Evolutionary conservation across 2,888 invertebrate species (phyloP).

Genomic region (Theodoxus fluviatilis): DNA sequence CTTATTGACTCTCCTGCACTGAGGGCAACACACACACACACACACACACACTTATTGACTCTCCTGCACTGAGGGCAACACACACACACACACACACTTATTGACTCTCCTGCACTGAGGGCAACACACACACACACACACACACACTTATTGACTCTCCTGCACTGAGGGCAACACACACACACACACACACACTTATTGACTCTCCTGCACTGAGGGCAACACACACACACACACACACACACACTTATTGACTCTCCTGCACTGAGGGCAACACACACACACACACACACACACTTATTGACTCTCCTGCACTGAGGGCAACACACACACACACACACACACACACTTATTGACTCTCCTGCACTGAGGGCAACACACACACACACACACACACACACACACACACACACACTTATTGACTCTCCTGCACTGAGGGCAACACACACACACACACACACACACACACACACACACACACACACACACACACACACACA

Average conservation of each 20-base stretch:
- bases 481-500: slow-evolving; percentile 1
- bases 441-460: neutral
- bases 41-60: neutral
- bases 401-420: neutral
- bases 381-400: slow-evolving; percentile 12
- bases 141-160: too few species aligned
- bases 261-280: neutral
- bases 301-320: neutral
- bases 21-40: neutral
- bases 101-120: neutral
- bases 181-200: too few species aligned
- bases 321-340: slow-evolving; percentile 2
- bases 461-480: slow-evolving; percentile 13
- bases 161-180: too few species aligned
- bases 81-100: slow-evolving; percentile 5
- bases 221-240: too few species aligned
- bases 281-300: slow-evolving; percentile 3
- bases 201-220: too few species aligned
- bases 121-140: slow-evolving; percentile 6
- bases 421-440: neutral
- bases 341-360: too few species aligned
- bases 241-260: too few species aligned
- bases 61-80: neutral
- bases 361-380: too few species aligned
- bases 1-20: neutral